Evolutionary conservation across 2,888 invertebrate genomes (phyloP).

Genomic region (Tetheella fluctuosa): DNA sequence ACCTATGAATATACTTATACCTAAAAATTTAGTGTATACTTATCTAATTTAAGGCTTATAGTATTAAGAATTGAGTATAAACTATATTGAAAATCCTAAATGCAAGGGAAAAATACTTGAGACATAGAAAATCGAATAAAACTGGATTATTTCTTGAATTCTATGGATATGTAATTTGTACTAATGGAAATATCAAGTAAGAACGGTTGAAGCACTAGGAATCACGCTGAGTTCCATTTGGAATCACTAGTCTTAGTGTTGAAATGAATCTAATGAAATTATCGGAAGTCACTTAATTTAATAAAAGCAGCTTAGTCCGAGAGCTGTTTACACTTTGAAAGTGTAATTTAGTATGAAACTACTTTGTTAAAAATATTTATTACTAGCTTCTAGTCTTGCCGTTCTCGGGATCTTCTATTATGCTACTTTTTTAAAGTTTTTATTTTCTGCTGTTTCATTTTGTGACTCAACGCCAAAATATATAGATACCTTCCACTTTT

Average conservation of each 20-base stretch:
- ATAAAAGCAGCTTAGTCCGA: no score
- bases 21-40: neutral
- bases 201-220: neutral
- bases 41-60: neutral
- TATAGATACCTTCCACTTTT: no score
- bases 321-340: no score
- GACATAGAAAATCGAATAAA: no score
- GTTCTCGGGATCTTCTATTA: no score
- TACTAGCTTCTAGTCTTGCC: no score
- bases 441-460: no score
- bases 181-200: neutral
- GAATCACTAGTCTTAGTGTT: neutral
- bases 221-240: constrained; percentile 3
- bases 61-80: neutral
- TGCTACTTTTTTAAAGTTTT: no score
- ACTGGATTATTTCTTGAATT: neutral
- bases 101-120: neutral
- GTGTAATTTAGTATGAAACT: no score
- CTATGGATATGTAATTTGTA: neutral
- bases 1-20: neutral
- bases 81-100: neutral
- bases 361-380: no score
- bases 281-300: neutral
- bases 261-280: neutral
- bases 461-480: no score